Percentiles rank a stretch among this genome's conserved stretches.
Conservation (phyloP, 2,113 vertebrate genomes). For the Alethe castanea region DNA sequence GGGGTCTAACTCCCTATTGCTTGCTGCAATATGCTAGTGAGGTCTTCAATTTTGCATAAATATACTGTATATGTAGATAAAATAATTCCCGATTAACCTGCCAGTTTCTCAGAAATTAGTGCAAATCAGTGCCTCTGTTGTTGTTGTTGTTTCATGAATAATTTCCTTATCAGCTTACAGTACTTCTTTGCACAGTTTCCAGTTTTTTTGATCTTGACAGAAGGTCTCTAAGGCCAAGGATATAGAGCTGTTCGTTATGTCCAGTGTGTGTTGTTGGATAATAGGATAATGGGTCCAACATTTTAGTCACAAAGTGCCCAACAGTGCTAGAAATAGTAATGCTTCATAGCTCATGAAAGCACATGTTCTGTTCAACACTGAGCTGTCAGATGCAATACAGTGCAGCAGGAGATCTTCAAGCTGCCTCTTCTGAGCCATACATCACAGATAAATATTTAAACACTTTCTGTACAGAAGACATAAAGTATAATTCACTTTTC, state of each 20-base stretch:
- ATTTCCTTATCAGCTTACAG: not conserved
- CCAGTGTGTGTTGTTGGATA: not conserved
- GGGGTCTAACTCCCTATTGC: not conserved
- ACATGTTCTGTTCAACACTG: not conserved
- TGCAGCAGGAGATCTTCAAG: not conserved
- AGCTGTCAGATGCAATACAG: not conserved
- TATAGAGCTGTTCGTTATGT: not conserved
- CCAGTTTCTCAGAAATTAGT: not conserved
- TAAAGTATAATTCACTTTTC: not conserved
- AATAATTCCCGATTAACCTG: not conserved
- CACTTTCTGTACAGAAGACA: not conserved
- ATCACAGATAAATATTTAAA: conserved; percentile 37
- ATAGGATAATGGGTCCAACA: not conserved
- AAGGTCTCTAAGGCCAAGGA: not conserved
- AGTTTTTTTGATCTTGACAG: not conserved
- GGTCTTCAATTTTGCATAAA: not conserved
- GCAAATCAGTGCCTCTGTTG: not conserved
- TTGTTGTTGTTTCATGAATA: not conserved
- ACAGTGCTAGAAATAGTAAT: not conserved
- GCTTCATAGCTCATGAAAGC: not conserved
- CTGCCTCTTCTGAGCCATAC: not conserved
- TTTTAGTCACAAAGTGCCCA: not conserved
- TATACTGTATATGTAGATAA: not conserved
- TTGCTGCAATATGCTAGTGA: not conserved
- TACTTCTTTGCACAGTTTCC: not conserved